Evolutionary conservation across 2,888 invertebrate genomes (phyloP).

Genomic region (Melanostoma scalare): DNA sequence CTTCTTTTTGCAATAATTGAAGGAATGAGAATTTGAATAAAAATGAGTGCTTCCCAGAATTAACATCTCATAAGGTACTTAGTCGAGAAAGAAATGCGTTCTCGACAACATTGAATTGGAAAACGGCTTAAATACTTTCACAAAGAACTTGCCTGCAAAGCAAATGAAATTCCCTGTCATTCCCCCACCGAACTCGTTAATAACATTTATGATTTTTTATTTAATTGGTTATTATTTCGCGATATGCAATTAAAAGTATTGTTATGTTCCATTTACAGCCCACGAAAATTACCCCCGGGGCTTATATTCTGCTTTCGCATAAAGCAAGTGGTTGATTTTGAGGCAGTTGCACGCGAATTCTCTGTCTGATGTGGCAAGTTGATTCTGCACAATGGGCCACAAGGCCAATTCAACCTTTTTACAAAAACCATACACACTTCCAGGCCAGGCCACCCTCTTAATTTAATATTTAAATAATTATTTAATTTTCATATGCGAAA

Average conservation of each 20-base stretch:
- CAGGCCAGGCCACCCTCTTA: constrained; percentile 35
- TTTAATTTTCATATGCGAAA: constrained; percentile 71
- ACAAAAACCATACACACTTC: neutral
- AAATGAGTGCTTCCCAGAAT: too few relatives aligned
- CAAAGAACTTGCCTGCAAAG: too few relatives aligned
- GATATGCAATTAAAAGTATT: constrained; percentile 37
- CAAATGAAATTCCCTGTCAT: too few relatives aligned
- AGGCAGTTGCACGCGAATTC: constrained; percentile 21
- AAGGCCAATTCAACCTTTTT: constrained; percentile 8
- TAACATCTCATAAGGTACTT: too few relatives aligned
- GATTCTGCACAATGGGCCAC: constrained; percentile 12
- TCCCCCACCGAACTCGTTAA: constrained; percentile 20
- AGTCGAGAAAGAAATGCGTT: too few relatives aligned
- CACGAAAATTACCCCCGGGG: neutral
- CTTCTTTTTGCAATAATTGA: too few relatives aligned
- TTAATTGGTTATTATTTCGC: constrained; percentile 63
- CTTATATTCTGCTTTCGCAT: neutral
- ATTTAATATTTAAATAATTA: constrained; percentile 73
- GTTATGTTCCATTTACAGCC: neutral
- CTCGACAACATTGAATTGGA: too few relatives aligned
- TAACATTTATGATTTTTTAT: constrained; percentile 35
- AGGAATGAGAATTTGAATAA: too few relatives aligned
- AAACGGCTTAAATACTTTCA: too few relatives aligned
- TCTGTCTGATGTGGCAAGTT: constrained; percentile 29
- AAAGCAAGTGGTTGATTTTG: constrained; percentile 27